phyloP scores from a whole-genome alignment of 2,797 vertebrate species.

The Acrocephalus scirpaceus region DNA sequence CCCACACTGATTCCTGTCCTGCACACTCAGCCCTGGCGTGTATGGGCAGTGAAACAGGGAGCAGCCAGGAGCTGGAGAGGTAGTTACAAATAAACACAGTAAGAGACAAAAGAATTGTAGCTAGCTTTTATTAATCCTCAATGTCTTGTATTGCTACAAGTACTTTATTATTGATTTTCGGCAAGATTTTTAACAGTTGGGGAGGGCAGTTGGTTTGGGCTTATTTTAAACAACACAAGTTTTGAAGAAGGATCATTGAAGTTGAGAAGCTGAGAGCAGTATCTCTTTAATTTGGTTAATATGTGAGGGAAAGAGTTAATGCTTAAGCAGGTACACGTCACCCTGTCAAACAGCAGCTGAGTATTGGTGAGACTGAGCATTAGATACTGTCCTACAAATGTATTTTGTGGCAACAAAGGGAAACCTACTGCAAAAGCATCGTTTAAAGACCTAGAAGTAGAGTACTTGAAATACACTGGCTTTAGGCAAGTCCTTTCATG shows the following conservation, averaged over 20 bases:
- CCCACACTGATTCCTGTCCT: accelerated
- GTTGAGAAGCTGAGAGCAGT: neutral
- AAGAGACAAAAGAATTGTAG: neutral
- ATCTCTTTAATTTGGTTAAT: neutral
- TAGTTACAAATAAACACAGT: neutral
- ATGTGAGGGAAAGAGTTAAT: neutral
- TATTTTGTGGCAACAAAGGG: neutral
- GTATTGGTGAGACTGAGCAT: neutral
- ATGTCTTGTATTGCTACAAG: neutral
- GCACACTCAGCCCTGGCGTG: neutral
- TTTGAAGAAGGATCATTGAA: neutral
- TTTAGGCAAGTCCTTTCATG: constrained; percentile 50
- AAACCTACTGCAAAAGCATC: neutral
- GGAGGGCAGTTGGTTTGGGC: accelerated
- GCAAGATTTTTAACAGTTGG: accelerated
- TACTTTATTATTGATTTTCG: neutral
- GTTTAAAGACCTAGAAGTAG: neutral
- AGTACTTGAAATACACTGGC: constrained; percentile 14
- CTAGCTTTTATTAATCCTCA: neutral
- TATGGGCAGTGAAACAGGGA: neutral
- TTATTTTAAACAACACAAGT: neutral
- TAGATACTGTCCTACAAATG: neutral
- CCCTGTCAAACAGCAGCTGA: neutral
- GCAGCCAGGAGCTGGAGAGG: neutral
- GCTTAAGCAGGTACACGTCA: neutral